Conservation (phyloP, 2,113 vertebrate genomes). For the Bubo bubo region DNA sequence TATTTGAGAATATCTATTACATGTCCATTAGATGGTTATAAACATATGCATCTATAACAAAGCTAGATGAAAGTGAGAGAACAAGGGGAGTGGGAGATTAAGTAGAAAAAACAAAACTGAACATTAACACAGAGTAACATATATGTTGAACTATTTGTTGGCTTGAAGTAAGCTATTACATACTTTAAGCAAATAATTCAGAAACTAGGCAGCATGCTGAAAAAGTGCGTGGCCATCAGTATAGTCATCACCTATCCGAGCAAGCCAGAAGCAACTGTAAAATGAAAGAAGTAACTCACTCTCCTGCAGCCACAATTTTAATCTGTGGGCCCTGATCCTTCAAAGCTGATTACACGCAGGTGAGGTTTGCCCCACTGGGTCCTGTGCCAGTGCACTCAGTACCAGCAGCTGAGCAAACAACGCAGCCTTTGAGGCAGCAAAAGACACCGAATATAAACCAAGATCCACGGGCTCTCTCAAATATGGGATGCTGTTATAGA, state of each 20-base stretch:
- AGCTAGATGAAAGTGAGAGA: background rate
- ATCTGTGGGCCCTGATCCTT: background rate
- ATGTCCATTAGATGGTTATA: background rate
- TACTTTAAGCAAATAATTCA: background rate
- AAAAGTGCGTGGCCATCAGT: background rate
- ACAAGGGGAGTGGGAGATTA: background rate
- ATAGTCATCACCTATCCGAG: background rate
- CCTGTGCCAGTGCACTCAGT: fast-evolving
- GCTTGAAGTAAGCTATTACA: background rate
- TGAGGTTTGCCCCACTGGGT: background rate
- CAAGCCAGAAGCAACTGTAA: background rate
- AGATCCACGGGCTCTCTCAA: background rate
- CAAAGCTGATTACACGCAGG: fast-evolving
- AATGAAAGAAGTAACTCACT: background rate
- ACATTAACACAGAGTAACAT: background rate
- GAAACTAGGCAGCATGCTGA: background rate
- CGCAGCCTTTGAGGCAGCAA: background rate
- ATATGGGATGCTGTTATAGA: background rate
- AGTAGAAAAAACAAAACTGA: background rate
- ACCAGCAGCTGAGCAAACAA: background rate
- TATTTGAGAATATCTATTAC: background rate
- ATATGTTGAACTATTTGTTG: background rate
- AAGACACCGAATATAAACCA: background rate
- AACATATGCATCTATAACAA: background rate
- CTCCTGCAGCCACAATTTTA: background rate